These are phyloP conservation scores for Leptinotarsa undecemlineata DNA, from an alignment of 1,140 invertebrate species.

Conservation along the genomic window DNA sequence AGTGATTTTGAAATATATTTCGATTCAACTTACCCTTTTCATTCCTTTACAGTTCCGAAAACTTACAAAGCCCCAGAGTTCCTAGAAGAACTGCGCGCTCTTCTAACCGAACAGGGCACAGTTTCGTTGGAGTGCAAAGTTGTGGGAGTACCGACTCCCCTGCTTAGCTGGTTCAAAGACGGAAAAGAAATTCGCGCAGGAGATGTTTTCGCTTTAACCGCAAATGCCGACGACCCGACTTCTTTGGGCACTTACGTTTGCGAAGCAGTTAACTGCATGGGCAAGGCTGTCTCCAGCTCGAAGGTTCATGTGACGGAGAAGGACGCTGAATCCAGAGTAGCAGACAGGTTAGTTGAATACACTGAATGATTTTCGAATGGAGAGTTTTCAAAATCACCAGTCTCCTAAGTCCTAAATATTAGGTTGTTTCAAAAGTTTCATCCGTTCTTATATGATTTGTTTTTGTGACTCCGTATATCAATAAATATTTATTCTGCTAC, in stretches of 20 bases:
- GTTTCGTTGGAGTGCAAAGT: constrained; percentile 89
- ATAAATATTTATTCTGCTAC: no score
- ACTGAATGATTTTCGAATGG: no score
- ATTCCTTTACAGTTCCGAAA: constrained; percentile 72
- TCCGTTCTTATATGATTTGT: no score
- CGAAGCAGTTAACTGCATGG: constrained; percentile 86
- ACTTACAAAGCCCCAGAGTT: constrained; percentile 86
- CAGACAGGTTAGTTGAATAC: constrained; percentile 55
- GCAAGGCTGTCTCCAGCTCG: constrained; percentile 77
- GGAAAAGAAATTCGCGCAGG: constrained; percentile 84
- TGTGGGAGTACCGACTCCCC: constrained; percentile 81
- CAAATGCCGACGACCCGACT: constrained; percentile 77
- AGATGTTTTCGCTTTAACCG: constrained; percentile 82
- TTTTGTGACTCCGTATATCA: no score
- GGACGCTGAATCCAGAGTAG: constrained; percentile 65
- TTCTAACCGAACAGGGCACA: constrained; percentile 83
- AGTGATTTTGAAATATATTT: neutral
- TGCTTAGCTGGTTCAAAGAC: constrained; percentile 83
- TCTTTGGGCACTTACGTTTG: constrained; percentile 84
- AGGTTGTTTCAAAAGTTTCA: no score
- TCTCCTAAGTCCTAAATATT: no score
- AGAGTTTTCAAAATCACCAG: no score
- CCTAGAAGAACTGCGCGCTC: constrained; percentile 76
- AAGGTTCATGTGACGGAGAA: constrained; percentile 76
- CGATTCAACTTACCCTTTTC: neutral